A percentile compares a stretch with the other conserved stretches of the same genome.
phyloP scores from a whole-genome alignment of 2,113 vertebrate species.

The Neodon shergylaensis region DNA sequence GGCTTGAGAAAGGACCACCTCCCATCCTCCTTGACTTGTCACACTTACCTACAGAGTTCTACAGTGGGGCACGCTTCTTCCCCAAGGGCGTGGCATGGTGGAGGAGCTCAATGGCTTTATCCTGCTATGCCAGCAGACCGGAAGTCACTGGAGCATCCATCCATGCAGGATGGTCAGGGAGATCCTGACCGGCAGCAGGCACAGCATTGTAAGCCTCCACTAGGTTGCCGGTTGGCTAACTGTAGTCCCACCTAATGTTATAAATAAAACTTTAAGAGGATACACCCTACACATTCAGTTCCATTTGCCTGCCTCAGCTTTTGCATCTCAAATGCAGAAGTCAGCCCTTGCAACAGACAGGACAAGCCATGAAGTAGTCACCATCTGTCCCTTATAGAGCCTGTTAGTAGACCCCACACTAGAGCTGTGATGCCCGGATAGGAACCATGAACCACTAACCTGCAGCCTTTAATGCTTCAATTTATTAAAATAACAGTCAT shows the following conservation, averaged over 20 bases:
- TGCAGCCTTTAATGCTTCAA: not conserved
- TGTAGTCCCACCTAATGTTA: not conserved
- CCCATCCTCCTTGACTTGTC: not conserved
- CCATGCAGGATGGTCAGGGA: not conserved
- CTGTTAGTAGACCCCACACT: not conserved
- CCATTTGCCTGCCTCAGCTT: rapidly evolving
- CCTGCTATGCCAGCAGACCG: not conserved
- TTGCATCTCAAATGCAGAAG: not conserved
- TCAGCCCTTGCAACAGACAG: not conserved
- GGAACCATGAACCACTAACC: not conserved
- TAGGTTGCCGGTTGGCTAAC: not conserved
- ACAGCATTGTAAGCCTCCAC: no score
- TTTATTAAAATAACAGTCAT: not conserved
- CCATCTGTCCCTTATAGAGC: no score
- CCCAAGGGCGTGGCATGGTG: not conserved
- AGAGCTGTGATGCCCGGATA: rapidly evolving
- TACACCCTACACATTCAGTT: not conserved
- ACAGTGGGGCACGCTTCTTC: not conserved
- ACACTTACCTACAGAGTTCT: not conserved
- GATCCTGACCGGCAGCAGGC: not conserved
- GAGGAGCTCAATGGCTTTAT: not conserved
- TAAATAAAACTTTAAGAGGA: not conserved
- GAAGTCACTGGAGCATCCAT: no score
- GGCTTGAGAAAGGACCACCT: not conserved
- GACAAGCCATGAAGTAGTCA: not conserved